Conservation (phyloP, 2,888 invertebrate genomes). For the Therioaphis trifolii region DNA sequence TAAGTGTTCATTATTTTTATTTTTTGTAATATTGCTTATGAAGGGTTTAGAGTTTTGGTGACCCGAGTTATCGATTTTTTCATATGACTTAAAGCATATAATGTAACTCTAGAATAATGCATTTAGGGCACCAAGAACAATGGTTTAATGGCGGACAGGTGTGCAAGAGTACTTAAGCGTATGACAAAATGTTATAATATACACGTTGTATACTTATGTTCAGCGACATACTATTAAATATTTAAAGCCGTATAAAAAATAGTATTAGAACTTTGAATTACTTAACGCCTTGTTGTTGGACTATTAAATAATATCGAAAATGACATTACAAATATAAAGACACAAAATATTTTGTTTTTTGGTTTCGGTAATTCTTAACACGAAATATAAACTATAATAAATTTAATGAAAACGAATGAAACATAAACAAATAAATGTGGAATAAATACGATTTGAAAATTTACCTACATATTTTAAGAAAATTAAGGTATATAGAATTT, state of each 20-base stretch:
- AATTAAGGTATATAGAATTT: too few species aligned
- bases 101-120: not conserved
- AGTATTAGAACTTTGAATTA: too few species aligned
- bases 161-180: constrained; percentile 15
- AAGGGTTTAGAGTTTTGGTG: constrained; percentile 18
- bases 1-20: not conserved
- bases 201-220: not conserved
- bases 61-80: constrained; percentile 29
- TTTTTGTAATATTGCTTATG: not conserved
- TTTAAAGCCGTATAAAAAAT: not conserved
- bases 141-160: constrained; percentile 35
- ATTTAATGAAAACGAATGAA: too few species aligned
- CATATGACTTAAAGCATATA: not conserved
- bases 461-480: too few species aligned
- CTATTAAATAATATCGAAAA: too few species aligned
- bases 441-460: too few species aligned
- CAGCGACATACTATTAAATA: not conserved
- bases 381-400: too few species aligned
- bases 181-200: not conserved
- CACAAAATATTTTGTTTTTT: too few species aligned
- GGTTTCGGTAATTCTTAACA: too few species aligned
- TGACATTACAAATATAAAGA: too few species aligned
- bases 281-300: too few species aligned
- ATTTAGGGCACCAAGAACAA: constrained; percentile 26
- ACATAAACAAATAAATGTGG: too few species aligned